Evolutionary conservation across 2,113 vertebrate genomes (phyloP).

Genomic region (Hippopotamus amphibius): DNA sequence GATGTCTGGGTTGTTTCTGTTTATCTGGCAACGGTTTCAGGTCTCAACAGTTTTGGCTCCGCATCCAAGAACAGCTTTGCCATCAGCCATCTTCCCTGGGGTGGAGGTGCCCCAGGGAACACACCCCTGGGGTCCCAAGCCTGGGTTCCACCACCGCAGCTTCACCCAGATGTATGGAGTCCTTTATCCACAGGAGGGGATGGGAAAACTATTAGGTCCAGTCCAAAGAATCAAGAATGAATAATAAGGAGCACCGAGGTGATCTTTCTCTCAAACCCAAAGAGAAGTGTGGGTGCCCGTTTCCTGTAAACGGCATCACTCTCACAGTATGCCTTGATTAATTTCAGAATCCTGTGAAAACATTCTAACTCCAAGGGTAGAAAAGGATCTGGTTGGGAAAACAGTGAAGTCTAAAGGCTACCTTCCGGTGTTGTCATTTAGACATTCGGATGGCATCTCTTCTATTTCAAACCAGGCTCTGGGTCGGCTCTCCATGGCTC

Average conservation of each 20-base stretch:
- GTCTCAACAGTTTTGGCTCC: background rate
- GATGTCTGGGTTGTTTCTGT: no score
- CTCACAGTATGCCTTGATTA: background rate
- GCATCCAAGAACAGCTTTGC: background rate
- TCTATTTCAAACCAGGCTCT: background rate
- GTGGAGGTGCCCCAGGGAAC: fast-evolving
- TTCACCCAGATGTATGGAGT: fast-evolving
- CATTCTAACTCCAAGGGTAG: background rate
- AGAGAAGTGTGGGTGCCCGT: fast-evolving
- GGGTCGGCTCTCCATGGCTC: fast-evolving
- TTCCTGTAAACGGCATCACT: background rate
- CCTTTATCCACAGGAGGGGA: background rate
- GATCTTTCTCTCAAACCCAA: background rate
- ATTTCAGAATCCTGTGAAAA: background rate
- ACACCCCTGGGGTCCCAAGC: fast-evolving
- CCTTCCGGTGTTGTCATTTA: fast-evolving
- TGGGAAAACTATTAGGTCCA: fast-evolving
- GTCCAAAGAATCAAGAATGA: background rate
- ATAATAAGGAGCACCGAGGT: no score
- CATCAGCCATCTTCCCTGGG: fast-evolving
- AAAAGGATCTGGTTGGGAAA: background rate
- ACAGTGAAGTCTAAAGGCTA: background rate
- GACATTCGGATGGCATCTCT: background rate
- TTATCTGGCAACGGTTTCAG: background rate
- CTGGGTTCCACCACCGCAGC: fast-evolving